Percentiles rank a stretch among this genome's conserved stretches.
These are phyloP conservation scores for Lanistes nyassanus DNA, from an alignment of 1,140 invertebrate genomes.

Conservation along the genomic window DNA sequence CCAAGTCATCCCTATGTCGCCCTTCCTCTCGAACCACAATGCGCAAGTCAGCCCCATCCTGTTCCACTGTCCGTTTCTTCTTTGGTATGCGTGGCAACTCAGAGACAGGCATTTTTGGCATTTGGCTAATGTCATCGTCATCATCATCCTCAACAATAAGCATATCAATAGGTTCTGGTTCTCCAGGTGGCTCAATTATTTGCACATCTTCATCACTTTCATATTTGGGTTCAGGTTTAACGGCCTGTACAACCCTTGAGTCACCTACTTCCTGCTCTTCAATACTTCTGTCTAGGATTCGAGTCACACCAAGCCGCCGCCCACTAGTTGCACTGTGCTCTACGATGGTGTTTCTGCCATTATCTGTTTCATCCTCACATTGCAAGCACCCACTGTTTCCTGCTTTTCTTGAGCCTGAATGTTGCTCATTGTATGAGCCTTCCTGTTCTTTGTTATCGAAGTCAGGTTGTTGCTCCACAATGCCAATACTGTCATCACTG, in stretches of 20 bases:
- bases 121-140: constrained; percentile 12
- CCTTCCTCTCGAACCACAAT: constrained; percentile 21
- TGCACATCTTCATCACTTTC: constrained; percentile 26
- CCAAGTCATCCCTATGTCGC: constrained; percentile 13
- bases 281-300: constrained; percentile 1
- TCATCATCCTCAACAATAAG: constrained; percentile 26
- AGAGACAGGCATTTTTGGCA: constrained; percentile 27
- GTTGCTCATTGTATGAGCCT: too few species aligned
- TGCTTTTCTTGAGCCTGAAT: background rate
- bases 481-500: constrained; percentile 14
- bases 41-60: constrained; percentile 19
- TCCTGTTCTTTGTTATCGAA: constrained; percentile 11
- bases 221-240: constrained; percentile 2
- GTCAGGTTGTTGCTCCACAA: constrained; percentile 5
- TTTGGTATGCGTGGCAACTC: constrained; percentile 27
- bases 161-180: constrained; percentile 15
- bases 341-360: too few species aligned
- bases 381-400: too few species aligned
- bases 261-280: constrained; percentile 8
- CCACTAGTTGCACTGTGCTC: background rate
- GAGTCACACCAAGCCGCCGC: constrained; percentile 6
- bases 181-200: constrained; percentile 13
- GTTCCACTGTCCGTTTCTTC: constrained; percentile 19
- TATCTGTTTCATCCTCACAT: too few species aligned
- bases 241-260: constrained; percentile 15